A percentile compares a stretch with the other conserved stretches of the same genome.
phyloP scores from a whole-genome alignment of 92 coral and sea anemone species.

The Pocillopora grandis region DNA sequence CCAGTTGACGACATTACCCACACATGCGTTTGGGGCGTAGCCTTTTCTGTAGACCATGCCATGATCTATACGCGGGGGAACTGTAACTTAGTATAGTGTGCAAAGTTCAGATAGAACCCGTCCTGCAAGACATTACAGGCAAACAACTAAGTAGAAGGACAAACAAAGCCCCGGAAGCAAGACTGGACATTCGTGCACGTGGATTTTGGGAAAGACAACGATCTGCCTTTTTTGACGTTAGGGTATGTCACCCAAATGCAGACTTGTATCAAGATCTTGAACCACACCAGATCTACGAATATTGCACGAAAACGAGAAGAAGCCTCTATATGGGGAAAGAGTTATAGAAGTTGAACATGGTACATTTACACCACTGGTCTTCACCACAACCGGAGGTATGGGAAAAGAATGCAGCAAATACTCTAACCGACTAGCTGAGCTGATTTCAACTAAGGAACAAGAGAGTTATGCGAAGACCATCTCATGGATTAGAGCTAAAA shows the following conservation, averaged over 20 bases:
- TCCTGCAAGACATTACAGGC: slow-evolving; percentile 37
- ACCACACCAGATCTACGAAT: no score
- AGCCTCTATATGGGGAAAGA: not conserved
- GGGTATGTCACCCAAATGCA: not conserved
- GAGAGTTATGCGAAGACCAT: not conserved
- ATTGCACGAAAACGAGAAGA: no score
- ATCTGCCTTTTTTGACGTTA: slow-evolving; percentile 1
- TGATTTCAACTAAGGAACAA: not conserved
- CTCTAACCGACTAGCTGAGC: not conserved
- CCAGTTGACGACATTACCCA: no score
- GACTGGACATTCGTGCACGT: not conserved
- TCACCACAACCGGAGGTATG: not conserved
- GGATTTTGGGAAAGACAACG: slow-evolving; percentile 5
- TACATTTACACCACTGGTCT: not conserved
- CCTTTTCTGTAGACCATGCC: slow-evolving; percentile 41
- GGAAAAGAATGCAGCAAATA: not conserved
- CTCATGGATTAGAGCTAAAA: not conserved
- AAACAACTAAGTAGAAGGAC: slow-evolving; percentile 47
- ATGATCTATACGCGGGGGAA: slow-evolving; percentile 53
- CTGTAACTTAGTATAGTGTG: slow-evolving; percentile 23
- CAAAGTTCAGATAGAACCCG: slow-evolving; percentile 33
- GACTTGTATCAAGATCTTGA: not conserved
- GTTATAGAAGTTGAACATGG: not conserved
- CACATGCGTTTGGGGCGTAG: slow-evolving; percentile 48
- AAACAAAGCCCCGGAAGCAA: not conserved